These are phyloP conservation scores for Villa cingulata DNA, from an alignment of 2,888 invertebrate species.

Conservation along the genomic window DNA sequence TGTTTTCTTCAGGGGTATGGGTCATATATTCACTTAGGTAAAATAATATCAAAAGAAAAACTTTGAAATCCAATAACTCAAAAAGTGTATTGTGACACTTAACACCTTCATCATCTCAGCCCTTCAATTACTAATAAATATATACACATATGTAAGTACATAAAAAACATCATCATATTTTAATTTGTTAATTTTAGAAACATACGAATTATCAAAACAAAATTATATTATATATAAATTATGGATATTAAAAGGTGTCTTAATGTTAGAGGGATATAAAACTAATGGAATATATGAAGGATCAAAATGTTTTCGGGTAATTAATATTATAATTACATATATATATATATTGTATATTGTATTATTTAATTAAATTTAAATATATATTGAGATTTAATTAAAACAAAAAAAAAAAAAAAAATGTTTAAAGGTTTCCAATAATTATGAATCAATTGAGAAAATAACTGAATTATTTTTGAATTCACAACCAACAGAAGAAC, in stretches of 20 bases:
- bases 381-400: slow-evolving; percentile 8
- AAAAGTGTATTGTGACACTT: too few species aligned
- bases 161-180: too few species aligned
- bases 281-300: slow-evolving; percentile 30
- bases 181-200: slow-evolving; percentile 12
- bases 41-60: too few species aligned
- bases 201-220: slow-evolving; percentile 16
- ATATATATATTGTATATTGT: too few species aligned
- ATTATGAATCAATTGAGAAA: slow-evolving; percentile 37
- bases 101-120: too few species aligned
- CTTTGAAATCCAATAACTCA: too few species aligned
- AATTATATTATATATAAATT: slow-evolving; percentile 28
- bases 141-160: background rate
- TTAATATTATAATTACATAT: background rate
- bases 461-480: slow-evolving; percentile 37
- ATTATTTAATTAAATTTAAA: slow-evolving; percentile 5
- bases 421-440: slow-evolving; percentile 23
- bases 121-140: too few species aligned
- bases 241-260: slow-evolving; percentile 38
- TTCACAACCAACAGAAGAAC: slow-evolving; percentile 37
- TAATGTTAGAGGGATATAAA: slow-evolving; percentile 32
- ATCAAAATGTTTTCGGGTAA: slow-evolving; percentile 13
- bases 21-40: too few species aligned
- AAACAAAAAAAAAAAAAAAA: too few species aligned
- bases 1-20: too few species aligned